Conservation (phyloP, 1,140 invertebrate species). For the Notospermus geniculatus region DNA sequence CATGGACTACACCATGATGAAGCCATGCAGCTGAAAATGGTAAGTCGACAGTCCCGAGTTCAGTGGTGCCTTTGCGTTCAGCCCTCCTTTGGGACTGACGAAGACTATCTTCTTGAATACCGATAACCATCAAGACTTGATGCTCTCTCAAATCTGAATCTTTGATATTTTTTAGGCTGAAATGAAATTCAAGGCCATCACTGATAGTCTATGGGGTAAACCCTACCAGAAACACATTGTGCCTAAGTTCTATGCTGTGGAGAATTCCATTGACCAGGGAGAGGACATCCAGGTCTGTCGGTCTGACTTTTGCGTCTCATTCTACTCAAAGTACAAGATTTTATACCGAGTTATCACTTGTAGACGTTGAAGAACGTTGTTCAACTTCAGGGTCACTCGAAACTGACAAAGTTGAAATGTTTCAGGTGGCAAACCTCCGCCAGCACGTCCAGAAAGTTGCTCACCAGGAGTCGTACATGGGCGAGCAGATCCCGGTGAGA, state of each 20-base stretch:
- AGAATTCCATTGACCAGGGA: conserved; percentile 33
- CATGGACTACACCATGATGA: conserved; percentile 40
- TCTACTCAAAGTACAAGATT: no score
- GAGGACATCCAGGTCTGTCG: conserved; percentile 30
- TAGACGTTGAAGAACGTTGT: no score
- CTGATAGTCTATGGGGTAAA: conserved; percentile 42
- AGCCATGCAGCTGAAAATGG: conserved; percentile 30
- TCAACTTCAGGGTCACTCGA: no score
- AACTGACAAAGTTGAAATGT: conserved; percentile 2
- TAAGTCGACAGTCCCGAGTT: no score
- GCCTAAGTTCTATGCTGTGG: conserved; percentile 47
- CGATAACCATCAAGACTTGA: no score
- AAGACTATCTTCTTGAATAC: no score
- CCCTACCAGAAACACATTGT: conserved; percentile 48
- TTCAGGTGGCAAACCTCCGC: conserved; percentile 38
- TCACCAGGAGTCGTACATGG: conserved; percentile 50
- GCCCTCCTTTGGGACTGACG: neutral
- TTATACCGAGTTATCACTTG: no score
- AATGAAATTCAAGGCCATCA: conserved; percentile 46
- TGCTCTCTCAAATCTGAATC: conserved; percentile 1
- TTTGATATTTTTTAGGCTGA: conserved; percentile 34
- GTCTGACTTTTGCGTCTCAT: no score
- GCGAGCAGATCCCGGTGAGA: conserved; percentile 54
- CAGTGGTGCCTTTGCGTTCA: neutral
- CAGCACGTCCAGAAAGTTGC: conserved; percentile 45